Base-by-base conservation (phyloP, 2,797 vertebrate genomes). In the Arctocebus calabarensis region DNA sequence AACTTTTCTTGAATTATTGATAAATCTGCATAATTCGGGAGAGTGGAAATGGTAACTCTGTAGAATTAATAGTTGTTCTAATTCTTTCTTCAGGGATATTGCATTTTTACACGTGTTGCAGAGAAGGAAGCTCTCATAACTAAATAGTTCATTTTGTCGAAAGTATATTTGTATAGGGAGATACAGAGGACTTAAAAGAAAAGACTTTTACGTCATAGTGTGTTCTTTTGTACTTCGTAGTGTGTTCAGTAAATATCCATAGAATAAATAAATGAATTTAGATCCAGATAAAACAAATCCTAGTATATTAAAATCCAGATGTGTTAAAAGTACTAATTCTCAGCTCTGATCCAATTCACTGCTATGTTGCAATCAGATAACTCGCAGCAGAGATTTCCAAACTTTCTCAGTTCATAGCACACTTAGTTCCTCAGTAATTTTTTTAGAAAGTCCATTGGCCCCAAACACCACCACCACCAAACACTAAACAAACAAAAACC, bases 1-100 rank as follows among this genome's bases (percentile, higher is more conserved):
- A 97, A 48, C n/a, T 61, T 91, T 95, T 84, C 74, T 59, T 97
- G 84, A 97, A 97, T 84, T 85, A 96, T 87, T 96, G 95, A 94
- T 87, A 74, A 96, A 94, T 34, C 27, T 88, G 61, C 74, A 78
- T 96, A 94, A 96, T 77, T 86, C 84, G 88, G 88, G 70, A 40
- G 97, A 96, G 92, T 29, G 45, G 82, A 97, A 62, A 90, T 90
- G 81, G 16, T 68, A 68, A 95, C 1, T 2, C 71, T 66, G 86
- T 84, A 84, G 94, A 73, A 95, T 93, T 78, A 94, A 70, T 29
- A 57, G 81, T 85, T 89, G 95, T 74, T 70, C 89, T 95, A 70
- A 78, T 75, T 85, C 87, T 85, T 93, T 97, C 5, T 55, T 96
- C 84, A 93, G 86, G 75, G 12, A 85, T 90, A 81, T 48, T 40